These are phyloP conservation scores for Crocallis elinguaria DNA, from an alignment of 2,888 invertebrate genomes.

Conservation along the genomic window DNA sequence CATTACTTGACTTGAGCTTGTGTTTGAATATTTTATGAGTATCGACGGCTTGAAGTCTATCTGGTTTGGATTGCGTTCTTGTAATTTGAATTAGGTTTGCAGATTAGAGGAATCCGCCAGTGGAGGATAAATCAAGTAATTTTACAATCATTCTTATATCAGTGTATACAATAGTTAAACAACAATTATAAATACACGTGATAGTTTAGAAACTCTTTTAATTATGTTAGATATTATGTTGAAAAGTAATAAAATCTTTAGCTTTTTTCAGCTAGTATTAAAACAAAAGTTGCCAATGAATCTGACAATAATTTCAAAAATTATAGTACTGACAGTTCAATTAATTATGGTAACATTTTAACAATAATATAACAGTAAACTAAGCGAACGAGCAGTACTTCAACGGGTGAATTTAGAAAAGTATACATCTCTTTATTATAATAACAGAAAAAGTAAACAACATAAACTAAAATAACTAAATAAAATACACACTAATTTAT, in stretches of 20 bases:
- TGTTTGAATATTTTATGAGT: slow-evolving; percentile 46
- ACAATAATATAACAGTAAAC: not conserved
- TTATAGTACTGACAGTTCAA: not conserved
- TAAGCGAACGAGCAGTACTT: not conserved
- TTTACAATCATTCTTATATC: not conserved
- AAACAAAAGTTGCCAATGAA: not conserved
- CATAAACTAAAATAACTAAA: no score
- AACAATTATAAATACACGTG: no score
- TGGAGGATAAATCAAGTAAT: not conserved
- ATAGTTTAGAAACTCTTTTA: no score
- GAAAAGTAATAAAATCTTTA: no score
- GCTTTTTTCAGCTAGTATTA: no score
- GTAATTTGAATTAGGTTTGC: slow-evolving; percentile 15
- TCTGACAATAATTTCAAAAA: not conserved
- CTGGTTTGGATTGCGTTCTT: slow-evolving; percentile 14
- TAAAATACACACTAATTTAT: no score
- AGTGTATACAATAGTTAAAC: no score
- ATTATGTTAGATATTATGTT: no score
- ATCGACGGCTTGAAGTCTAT: slow-evolving; percentile 25
- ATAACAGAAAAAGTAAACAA: no score
- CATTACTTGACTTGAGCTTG: slow-evolving; percentile 42
- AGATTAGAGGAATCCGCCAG: not conserved
- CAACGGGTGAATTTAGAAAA: no score
- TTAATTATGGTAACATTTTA: not conserved
- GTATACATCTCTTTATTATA: no score